Conservation (phyloP, 2,888 invertebrate genomes). For the Dyspetes luteomarginatus region DNA sequence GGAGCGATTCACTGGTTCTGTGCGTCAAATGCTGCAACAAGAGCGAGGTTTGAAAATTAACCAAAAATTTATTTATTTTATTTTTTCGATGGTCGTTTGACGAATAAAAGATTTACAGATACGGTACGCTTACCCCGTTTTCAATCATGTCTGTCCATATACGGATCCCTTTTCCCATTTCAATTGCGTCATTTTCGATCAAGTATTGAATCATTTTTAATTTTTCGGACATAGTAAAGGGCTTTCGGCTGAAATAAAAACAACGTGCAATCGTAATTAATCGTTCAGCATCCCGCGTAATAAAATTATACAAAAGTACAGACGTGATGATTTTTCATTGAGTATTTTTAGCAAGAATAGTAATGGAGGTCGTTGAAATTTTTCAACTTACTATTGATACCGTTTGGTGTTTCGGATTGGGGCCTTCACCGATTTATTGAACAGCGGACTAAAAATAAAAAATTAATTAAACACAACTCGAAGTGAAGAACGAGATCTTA, state of each 20-base stretch:
- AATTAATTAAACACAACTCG: no score
- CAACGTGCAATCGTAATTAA: background rate
- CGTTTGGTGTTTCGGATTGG: no score
- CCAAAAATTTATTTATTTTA: background rate
- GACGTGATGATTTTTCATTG: no score
- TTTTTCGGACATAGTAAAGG: background rate
- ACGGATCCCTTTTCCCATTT: slow-evolving; percentile 1
- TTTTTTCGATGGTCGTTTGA: no score
- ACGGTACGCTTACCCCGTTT: slow-evolving; percentile 16
- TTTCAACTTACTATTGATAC: no score
- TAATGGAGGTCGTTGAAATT: no score
- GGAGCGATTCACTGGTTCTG: slow-evolving; percentile 24
- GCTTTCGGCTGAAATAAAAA: background rate
- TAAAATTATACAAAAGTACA: background rate
- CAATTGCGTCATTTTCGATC: background rate
- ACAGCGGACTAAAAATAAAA: no score
- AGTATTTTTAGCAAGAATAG: no score
- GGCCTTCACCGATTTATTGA: no score
- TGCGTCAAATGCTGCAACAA: slow-evolving; percentile 4
- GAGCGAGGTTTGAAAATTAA: background rate
- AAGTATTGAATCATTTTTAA: slow-evolving; percentile 1
- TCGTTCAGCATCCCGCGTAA: no score
- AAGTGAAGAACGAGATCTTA: no score
- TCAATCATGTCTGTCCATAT: slow-evolving; percentile 27
- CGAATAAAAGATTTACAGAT: no score